Base-by-base conservation (phyloP, 2,113 vertebrate species). In the Scomber colias region DNA sequence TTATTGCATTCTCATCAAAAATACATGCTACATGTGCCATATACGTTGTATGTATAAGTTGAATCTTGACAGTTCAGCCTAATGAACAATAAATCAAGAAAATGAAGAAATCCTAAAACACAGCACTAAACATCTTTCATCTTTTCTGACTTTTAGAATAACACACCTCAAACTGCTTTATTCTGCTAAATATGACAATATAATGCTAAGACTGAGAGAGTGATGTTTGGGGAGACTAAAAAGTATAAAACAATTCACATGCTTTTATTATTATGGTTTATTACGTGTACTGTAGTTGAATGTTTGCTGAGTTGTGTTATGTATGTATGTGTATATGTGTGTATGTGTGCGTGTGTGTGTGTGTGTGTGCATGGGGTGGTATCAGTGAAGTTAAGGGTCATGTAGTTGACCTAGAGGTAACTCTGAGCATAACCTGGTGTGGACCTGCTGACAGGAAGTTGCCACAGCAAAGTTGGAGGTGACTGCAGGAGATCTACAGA, bases 391-490 rank as follows among this genome's bases (percentile, higher is more conserved):
- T 86, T 71, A 84, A 71, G 19, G 83, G 77, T 90, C 67, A 19
- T 30, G 71, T 30, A 82, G 79, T 75, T 88, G 88, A 91, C 85
- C 79, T 49, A 31, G 55, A 69, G 65, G 83, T 80, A 87, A 87
- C 82, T 82, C 64, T 44, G 65, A 76, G 81, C 81, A 76, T 74
- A 82, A 83, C 83, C 85, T 79, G 84, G 66, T 85, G 73, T 86
- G 77, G 87, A 80, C 51, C 50, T 75, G 88, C 90, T 75, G 84
- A 92, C 89, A 90, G 88, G 87, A 92, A 92, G 90, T 88, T 79
- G 89, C 87, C 87, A 46, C 30, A 30, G 66, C 55, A 55, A 71
- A 77, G 75, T 60, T 70, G 77, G 72, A 71, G 64, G 85, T 71
- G 82, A 86, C 90, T 91, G 92, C 85, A 67, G 77, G 72, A 86